Percentiles rank a stretch among this genome's conserved stretches.
Conservation (phyloP, 1,140 invertebrate species). For the Caenorhabditis briggsae region DNA sequence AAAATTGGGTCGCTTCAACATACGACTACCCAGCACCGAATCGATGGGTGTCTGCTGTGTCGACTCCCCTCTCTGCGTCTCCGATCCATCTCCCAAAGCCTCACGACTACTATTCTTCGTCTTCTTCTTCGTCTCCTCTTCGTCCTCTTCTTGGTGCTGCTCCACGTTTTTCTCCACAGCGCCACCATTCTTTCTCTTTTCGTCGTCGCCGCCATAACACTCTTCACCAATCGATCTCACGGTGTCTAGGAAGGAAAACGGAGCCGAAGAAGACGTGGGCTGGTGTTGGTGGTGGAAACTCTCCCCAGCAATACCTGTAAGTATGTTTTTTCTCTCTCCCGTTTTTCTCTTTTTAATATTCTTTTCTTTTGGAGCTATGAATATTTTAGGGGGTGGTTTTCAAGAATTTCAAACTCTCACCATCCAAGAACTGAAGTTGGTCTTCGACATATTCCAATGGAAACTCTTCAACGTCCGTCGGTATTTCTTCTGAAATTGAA, state of each 20-base stretch:
- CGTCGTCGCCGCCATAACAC: constrained; percentile 26
- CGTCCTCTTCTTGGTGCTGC: constrained; percentile 35
- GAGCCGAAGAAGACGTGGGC: not conserved
- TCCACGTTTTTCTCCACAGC: not conserved
- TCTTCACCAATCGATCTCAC: constrained; percentile 48
- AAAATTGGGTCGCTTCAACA: constrained; percentile 55
- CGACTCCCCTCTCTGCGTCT: constrained; percentile 51
- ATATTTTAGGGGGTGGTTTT: not conserved
- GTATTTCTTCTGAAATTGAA: constrained; percentile 36
- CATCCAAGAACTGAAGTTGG: constrained; percentile 40
- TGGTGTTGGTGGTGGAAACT: constrained; percentile 24
- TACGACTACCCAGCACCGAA: constrained; percentile 46
- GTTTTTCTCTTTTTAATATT: not conserved
- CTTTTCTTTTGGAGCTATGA: constrained; percentile 8
- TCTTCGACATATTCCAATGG: constrained; percentile 42
- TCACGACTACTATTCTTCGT: constrained; percentile 52
- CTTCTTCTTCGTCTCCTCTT: constrained; percentile 41
- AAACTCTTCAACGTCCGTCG: constrained; percentile 27
- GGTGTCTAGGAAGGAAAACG: not conserved
- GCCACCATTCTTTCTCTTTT: constrained; percentile 31
- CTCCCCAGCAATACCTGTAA: constrained; percentile 49
- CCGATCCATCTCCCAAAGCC: constrained; percentile 11
- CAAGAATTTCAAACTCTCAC: not conserved
- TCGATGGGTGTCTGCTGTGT: constrained; percentile 51
- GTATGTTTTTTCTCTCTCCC: constrained; percentile 18